These are phyloP conservation scores for Aleiodes sp. DNA, from an alignment of 1,140 invertebrate species.

Conservation along the genomic window DNA sequence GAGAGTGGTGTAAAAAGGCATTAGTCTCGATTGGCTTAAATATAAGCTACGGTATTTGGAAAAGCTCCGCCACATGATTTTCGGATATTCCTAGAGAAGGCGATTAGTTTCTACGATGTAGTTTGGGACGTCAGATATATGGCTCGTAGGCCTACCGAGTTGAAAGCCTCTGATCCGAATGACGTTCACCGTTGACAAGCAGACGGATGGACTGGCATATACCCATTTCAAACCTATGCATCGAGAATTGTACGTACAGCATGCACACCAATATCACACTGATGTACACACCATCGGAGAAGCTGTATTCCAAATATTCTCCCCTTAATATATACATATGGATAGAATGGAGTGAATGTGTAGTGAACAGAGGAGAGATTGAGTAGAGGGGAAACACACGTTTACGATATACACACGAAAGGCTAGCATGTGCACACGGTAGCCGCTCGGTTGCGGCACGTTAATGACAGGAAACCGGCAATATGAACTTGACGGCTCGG, in stretches of 20 bases:
- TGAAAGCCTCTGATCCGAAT: constrained; percentile 14
- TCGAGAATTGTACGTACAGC: not conserved
- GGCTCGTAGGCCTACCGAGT: not conserved
- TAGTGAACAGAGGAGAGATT: not conserved
- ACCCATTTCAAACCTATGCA: constrained; percentile 13
- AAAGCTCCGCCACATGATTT: not conserved
- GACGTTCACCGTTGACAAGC: constrained; percentile 20
- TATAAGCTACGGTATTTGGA: not conserved
- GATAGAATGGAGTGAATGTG: not conserved
- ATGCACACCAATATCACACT: not conserved
- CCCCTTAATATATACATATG: not conserved
- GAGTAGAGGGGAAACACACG: not conserved
- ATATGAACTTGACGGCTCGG: constrained; percentile 65
- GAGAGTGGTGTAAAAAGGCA: not conserved
- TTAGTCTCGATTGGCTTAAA: not conserved
- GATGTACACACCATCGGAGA: not conserved
- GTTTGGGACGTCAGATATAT: not conserved
- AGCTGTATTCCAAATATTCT: not conserved
- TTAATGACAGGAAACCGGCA: constrained; percentile 67
- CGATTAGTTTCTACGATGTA: constrained; percentile 11
- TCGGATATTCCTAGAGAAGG: not conserved
- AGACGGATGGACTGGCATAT: constrained; percentile 17
- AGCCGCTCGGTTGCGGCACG: constrained; percentile 52
- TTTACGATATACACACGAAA: constrained; percentile 31
- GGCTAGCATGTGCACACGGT: constrained; percentile 33